Percentiles rank a stretch among this genome's conserved stretches.
These are phyloP conservation scores for Brachyistius frenatus DNA, from an alignment of 2,113 vertebrate species.

Conservation along the genomic window DNA sequence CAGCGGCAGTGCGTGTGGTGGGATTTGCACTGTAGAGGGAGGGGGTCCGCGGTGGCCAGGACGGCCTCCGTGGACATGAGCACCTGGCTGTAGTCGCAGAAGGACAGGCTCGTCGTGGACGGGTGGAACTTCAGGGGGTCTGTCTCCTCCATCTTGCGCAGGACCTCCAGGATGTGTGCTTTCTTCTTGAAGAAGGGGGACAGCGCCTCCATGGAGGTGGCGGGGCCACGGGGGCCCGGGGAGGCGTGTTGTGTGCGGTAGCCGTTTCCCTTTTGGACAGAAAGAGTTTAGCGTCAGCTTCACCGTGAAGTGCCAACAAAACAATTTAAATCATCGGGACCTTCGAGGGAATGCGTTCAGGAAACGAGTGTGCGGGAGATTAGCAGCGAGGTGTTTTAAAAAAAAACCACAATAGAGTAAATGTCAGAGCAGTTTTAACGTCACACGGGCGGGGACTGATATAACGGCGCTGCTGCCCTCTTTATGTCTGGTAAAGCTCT, in stretches of 20 bases:
- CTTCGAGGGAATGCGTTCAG: slow-evolving; percentile 54
- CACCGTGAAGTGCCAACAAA: background rate
- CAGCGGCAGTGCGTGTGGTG: slow-evolving; percentile 80
- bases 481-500: background rate
- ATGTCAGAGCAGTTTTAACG: slow-evolving; percentile 36
- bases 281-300: slow-evolving; percentile 50
- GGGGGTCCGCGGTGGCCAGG: slow-evolving; percentile 73
- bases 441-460: slow-evolving; percentile 5
- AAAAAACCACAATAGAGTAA: slow-evolving; percentile 49
- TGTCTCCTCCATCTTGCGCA: slow-evolving; percentile 93
- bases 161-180: slow-evolving; percentile 95
- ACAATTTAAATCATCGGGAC: slow-evolving; percentile 28
- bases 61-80: slow-evolving; percentile 81
- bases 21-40: slow-evolving; percentile 73
- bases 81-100: slow-evolving; percentile 85
- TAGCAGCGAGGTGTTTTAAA: slow-evolving; percentile 33
- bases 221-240: slow-evolving; percentile 81
- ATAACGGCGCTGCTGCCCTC: background rate
- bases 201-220: slow-evolving; percentile 88
- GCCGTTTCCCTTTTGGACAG: slow-evolving; percentile 77
- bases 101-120: slow-evolving; percentile 76
- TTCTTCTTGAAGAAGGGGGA: slow-evolving; percentile 97
- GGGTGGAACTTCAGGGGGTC: slow-evolving; percentile 87
- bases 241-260: slow-evolving; percentile 81
- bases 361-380: slow-evolving; percentile 48